Conservation (phyloP, 2,888 invertebrate species). For the Trachelus stipa region DNA sequence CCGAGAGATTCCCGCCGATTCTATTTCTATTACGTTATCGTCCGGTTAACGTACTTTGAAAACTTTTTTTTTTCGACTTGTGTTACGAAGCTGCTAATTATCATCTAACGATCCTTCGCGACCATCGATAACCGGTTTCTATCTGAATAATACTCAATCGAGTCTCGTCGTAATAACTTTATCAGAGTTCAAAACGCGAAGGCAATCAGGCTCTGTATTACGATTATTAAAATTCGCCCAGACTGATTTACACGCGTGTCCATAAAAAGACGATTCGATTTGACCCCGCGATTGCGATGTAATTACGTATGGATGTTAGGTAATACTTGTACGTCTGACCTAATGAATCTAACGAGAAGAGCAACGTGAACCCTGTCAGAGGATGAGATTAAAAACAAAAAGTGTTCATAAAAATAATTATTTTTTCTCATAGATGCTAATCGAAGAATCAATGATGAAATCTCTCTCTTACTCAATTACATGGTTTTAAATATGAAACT, state of each 20-base stretch:
- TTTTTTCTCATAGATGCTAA: neutral
- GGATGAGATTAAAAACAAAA: neutral
- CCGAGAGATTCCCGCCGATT: neutral
- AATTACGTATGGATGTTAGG: neutral
- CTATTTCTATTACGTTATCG: neutral
- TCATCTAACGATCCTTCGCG: neutral
- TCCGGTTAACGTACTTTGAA: neutral
- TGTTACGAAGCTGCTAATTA: neutral
- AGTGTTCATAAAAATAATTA: neutral
- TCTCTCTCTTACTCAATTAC: too few relatives aligned
- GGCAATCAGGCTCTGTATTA: neutral
- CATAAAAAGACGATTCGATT: neutral
- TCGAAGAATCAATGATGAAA: neutral
- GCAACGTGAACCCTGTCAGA: neutral
- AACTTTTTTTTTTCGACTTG: neutral
- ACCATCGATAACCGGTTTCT: conserved; percentile 17
- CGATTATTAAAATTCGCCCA: neutral
- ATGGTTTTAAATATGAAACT: too few relatives aligned
- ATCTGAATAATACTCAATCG: neutral
- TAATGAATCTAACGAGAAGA: neutral
- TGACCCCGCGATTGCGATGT: neutral
- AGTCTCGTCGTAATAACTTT: conserved; percentile 11
- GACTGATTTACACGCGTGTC: too few relatives aligned
- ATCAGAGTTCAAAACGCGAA: conserved; percentile 10
- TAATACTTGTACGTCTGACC: neutral